Evolutionary conservation across 2,113 vertebrate genomes (phyloP), one percentile per base, ranked within the genome.

Genomic region (Hyaena hyaena): DNA sequence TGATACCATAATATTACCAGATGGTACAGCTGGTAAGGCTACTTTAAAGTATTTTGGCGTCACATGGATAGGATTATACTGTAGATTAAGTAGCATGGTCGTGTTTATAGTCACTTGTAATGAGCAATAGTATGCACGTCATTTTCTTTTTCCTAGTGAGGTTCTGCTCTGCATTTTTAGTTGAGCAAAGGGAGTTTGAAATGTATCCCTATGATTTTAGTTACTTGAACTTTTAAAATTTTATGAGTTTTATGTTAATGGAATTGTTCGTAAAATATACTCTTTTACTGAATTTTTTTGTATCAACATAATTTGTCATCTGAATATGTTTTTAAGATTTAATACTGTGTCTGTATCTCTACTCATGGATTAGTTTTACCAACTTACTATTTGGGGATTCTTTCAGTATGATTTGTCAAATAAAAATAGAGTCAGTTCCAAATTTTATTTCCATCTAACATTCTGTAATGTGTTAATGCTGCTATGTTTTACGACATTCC

Each of bases 371-470:
- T 26, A 45, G 19, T 88, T 84, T 76, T 92, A 55, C 6, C 77
- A 79, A 35, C 48, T 79, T 92, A 16, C 31, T 91, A 0, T 58
- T 77, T 61, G 53, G 53, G n/a, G 35, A 69, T 95, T 84, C 5
- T 97, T 95, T 88, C 33, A 48, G 7, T 88, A 45, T 96, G 55
- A 94, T 90, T 94, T 93, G 33, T 97, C 81, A 96, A 81, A 63
- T 92, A 66, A 95, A 88, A 89, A 39, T 81, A 90, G 71, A 96
- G 11, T 68, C 17, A 83, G 26, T 28, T 10, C 15, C 61, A 45
- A 81, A 58, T 93, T 81, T 95, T 80, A 77, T 93, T 95, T 95
- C 48, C 7, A 87, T 88, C 31, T 79, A 63, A 65, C 28, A 53
- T 86, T 95, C 21, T 61, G 0, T 92, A 92, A 65, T 79, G 21